Evolutionary conservation across 1,140 invertebrate species (phyloP).

Genomic region (Orchesella cincta): DNA sequence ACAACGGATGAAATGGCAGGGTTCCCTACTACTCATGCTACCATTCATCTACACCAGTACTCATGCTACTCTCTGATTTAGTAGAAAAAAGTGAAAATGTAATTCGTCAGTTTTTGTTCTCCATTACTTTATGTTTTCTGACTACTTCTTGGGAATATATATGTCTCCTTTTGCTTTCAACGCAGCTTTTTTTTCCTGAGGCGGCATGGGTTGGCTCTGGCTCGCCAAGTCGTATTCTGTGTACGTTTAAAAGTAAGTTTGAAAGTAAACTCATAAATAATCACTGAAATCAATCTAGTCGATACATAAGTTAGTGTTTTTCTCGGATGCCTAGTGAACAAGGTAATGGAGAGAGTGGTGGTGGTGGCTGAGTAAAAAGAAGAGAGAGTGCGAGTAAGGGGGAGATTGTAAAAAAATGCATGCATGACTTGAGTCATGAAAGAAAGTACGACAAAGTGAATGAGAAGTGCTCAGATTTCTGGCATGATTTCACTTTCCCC

Average conservation of each 20-base stretch:
- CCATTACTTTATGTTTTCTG: not conserved
- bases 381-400: not conserved
- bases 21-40: not conserved
- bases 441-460: not conserved
- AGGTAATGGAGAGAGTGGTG: not conserved
- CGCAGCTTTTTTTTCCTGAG: not conserved
- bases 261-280: slow-evolving; percentile 22
- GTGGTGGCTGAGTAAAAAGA: not conserved
- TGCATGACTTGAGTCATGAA: not conserved
- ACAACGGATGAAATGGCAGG: not conserved
- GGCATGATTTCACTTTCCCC: not conserved
- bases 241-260: slow-evolving; percentile 3
- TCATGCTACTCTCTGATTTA: not conserved
- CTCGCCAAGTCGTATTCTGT: not conserved
- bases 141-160: not conserved
- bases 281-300: slow-evolving; percentile 13
- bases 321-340: not conserved
- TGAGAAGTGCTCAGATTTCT: not conserved
- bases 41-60: not conserved
- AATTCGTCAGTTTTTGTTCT: slow-evolving; percentile 4
- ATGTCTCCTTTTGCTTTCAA: not conserved
- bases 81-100: slow-evolving; percentile 14
- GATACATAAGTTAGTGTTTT: not conserved
- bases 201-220: no score
- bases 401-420: not conserved